Evolutionary conservation across 2,113 vertebrate species (phyloP).

Genomic region (Xyliphius kryptos): DNA sequence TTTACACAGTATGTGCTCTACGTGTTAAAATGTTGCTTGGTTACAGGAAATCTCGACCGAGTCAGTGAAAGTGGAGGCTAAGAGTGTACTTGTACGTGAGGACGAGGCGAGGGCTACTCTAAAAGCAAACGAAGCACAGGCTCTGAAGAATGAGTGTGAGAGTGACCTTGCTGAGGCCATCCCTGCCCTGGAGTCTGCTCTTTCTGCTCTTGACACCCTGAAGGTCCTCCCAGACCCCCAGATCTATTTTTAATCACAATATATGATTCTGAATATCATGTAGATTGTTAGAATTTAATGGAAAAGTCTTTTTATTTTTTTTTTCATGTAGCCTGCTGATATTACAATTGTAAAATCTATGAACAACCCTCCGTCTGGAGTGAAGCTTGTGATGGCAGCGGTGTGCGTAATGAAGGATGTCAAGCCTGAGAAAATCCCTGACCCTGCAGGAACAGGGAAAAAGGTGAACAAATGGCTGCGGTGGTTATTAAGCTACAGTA

Average conservation of each 20-base stretch:
- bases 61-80: conserved; percentile 84
- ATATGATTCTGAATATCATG: too few species aligned
- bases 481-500: too few species aligned
- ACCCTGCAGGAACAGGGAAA: conserved; percentile 75
- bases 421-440: conserved; percentile 79
- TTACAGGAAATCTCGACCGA: conserved; percentile 81
- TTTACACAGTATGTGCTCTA: too few species aligned
- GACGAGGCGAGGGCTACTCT: conserved; percentile 85
- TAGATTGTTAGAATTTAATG: too few species aligned
- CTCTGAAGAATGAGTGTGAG: conserved; percentile 88
- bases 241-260: neutral
- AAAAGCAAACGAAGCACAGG: conserved; percentile 81
- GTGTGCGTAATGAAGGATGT: conserved; percentile 93
- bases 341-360: conserved; percentile 92
- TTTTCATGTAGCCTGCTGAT: conserved; percentile 92
- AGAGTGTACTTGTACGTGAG: conserved; percentile 81
- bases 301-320: conserved; percentile 39
- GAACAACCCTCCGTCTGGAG: conserved; percentile 92
- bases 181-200: conserved; percentile 83
- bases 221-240: conserved; percentile 66
- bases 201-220: conserved; percentile 82
- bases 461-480: conserved; percentile 67
- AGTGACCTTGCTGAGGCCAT: conserved; percentile 86
- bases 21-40: conserved; percentile 14
- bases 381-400: conserved; percentile 93